Evolutionary conservation across 2,888 invertebrate genomes (phyloP).

Genomic region (Elmis aenea): DNA sequence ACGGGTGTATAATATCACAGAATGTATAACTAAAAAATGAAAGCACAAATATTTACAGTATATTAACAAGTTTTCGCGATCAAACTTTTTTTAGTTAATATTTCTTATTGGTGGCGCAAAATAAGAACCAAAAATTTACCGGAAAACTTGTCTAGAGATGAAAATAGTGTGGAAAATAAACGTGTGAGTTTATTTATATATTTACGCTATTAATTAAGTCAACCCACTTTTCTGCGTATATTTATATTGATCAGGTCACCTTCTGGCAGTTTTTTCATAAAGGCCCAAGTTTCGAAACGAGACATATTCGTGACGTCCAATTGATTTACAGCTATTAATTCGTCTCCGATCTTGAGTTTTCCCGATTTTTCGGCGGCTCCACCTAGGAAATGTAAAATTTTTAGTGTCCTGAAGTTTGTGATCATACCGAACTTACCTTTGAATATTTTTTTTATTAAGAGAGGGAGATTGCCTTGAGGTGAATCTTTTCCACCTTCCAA

Average conservation of each 20-base stretch:
- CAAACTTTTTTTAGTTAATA: too few species aligned
- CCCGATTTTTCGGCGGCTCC: constrained; percentile 86
- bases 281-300: constrained; percentile 92
- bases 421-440: constrained; percentile 65
- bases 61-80: too few species aligned
- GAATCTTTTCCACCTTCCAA: constrained; percentile 92
- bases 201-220: too few species aligned
- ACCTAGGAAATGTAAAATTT: constrained; percentile 52
- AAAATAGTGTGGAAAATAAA: too few species aligned
- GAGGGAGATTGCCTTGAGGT: constrained; percentile 81
- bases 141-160: too few species aligned
- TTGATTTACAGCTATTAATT: constrained; percentile 78
- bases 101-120: too few species aligned
- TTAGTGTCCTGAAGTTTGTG: too few species aligned
- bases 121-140: too few species aligned
- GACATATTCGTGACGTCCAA: constrained; percentile 76
- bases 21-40: too few species aligned
- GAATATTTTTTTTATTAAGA: constrained; percentile 89
- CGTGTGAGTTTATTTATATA: constrained; percentile 1
- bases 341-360: constrained; percentile 78
- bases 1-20: too few species aligned
- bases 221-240: constrained; percentile 10
- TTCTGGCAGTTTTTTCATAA: constrained; percentile 83
- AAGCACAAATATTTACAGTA: too few species aligned
- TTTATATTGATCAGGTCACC: constrained; percentile 62